Conservation (phyloP, 2,113 vertebrate species). For the Megaceryle maxima region DNA sequence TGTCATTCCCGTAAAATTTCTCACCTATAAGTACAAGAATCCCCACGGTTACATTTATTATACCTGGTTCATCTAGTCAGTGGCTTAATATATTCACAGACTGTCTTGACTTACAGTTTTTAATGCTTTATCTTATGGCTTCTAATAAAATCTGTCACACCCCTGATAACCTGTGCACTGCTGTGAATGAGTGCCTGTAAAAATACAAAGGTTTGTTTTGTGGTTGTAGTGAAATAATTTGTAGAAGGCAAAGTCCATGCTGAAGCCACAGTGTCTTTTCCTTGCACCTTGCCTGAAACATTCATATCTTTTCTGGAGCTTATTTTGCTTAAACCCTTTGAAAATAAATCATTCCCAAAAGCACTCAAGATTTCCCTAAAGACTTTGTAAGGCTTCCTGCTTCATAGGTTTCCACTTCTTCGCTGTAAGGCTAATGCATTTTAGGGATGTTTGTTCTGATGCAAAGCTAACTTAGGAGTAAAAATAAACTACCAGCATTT, state of each 20-base stretch:
- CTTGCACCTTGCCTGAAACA: constrained; percentile 45
- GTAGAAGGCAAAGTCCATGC: background rate
- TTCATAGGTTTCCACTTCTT: constrained; percentile 62
- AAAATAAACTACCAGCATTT: constrained; percentile 58
- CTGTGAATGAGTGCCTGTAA: background rate
- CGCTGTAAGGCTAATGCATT: constrained; percentile 71
- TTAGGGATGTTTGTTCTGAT: constrained; percentile 71
- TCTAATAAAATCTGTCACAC: background rate
- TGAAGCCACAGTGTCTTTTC: constrained; percentile 30
- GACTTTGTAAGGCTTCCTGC: constrained; percentile 70
- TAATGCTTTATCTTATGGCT: background rate
- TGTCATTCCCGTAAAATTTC: background rate
- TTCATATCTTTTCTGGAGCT: constrained; percentile 65
- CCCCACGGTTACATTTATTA: background rate
- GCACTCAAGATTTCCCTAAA: constrained; percentile 76
- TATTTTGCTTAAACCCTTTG: constrained; percentile 67
- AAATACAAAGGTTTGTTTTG: constrained; percentile 2
- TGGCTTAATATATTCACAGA: background rate
- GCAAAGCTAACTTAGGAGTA: constrained; percentile 62
- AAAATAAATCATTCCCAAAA: constrained; percentile 77
- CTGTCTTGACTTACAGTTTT: background rate
- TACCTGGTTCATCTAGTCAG: background rate
- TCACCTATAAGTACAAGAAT: constrained; percentile 20
- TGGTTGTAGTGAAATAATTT: background rate
- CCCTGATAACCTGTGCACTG: background rate